phyloP scores from a whole-genome alignment of 2,888 invertebrate species.

The Eupithecia subfuscata region DNA sequence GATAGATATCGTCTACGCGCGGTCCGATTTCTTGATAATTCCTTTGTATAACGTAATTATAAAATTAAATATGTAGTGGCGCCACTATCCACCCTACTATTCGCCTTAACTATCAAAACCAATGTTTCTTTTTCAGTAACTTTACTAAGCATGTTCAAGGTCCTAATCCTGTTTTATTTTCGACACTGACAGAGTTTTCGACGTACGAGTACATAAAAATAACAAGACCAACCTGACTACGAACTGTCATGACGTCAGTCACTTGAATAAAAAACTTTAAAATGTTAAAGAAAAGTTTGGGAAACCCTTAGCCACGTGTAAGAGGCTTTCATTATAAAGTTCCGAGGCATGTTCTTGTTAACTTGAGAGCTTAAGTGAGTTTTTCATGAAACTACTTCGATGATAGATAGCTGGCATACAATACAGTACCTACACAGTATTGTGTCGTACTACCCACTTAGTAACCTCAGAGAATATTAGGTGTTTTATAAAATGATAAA shows the following conservation, averaged over 20 bases:
- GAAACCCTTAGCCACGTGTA: slow-evolving; percentile 43
- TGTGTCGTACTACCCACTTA: neutral
- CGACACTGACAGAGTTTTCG: no score
- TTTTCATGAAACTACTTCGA: slow-evolving; percentile 43
- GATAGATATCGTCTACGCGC: no score
- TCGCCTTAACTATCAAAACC: no score
- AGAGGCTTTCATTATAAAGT: slow-evolving; percentile 63
- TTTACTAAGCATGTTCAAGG: no score
- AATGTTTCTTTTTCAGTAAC: no score
- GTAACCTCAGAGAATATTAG: neutral
- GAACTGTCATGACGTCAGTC: neutral
- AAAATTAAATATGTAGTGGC: no score
- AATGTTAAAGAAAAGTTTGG: slow-evolving; percentile 27
- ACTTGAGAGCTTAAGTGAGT: slow-evolving; percentile 49
- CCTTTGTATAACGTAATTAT: no score
- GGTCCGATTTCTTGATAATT: no score
- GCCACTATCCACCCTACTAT: no score
- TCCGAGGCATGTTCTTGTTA: slow-evolving; percentile 49
- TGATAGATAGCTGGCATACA: slow-evolving; percentile 3
- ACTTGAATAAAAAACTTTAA: slow-evolving; percentile 1
- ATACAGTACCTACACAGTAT: neutral
- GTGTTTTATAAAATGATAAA: neutral
- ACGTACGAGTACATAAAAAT: no score
- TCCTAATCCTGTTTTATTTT: no score
- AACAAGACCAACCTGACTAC: no score